Base-by-base conservation (phyloP, 2,888 invertebrate genomes). In the Helleia helle region DNA sequence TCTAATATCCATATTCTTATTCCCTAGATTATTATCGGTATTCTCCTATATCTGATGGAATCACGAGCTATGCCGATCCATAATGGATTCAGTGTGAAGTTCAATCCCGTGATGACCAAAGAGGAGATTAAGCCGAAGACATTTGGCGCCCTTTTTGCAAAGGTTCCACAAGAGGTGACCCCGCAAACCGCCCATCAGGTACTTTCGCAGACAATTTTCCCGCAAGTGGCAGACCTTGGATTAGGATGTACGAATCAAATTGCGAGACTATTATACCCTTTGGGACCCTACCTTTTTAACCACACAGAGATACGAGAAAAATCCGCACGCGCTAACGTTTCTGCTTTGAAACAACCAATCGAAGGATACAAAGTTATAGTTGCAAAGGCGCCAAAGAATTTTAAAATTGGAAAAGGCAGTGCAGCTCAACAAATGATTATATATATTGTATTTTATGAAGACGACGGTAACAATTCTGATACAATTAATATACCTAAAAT, bases 351-450 rank as follows among this genome's bases (percentile, higher is more conserved):
- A 4, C 69, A 73, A 26, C 62, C 67, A 0, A 65, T 56, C 25
- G 49, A 58, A 1, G 55, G 70, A 30, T 81, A 80, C 41, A 75
- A 73, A 44, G 59, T 81, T n/a, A 42, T 83, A 26, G 70, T 83
- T 0, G 81, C 69, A 1, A 62, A 65, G 1, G 79, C 83, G 0
- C 83, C 83, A 1, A 59, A 67, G 1, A 52, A 69, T 28, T 41
- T 77, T 3, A 65, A 50, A 30, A 51, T 79, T 4, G 59, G 58
- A 17, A 47, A 49, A 11, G 50, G 54, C 0, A 13, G 38, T 7
- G 56, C 65, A 2, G 44, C 48, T 1, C 59, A 60, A 22, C 65
- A 63, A 1, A 48, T 65, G 5, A 56, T 73, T 0, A 51, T 83
- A 11, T 83, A 81, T 29, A 54, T 81, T 2, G 64, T 83, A 1